Evolutionary conservation across 37 sponge, comb jelly and placozoan species (phyloP), one percentile per base, ranked within the genome.

Genomic region (Spongilla lacustris): DNA sequence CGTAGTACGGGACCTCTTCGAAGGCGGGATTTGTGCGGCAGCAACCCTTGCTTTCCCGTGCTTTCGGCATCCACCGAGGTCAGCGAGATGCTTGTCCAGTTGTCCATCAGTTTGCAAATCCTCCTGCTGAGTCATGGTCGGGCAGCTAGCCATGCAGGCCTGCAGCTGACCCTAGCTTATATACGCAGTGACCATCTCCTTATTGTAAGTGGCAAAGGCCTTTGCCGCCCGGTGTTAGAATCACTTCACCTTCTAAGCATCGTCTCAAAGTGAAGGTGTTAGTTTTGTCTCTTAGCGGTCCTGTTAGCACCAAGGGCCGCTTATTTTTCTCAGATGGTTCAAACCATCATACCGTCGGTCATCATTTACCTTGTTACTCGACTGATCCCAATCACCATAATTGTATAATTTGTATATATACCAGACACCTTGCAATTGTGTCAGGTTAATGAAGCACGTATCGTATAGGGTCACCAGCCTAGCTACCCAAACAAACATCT

Each of bases 1-100:
- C 0, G 81, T 50, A 2, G 86, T 90, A 13, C 91, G 85, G 4
- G 36, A 33, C 12, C 84, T 49, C 67, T 89, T 89, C 31, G 75
- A 75, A 58, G 58, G 58, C 58, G 19, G 14, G 14, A 17, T 58
- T 17, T 58, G 58, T 17, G 14, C 58, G 1, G 58, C 58, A 58
- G 58, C 58, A 17, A 58, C 4, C 46, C 46, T 46, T 46, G 46
- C 46, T 46, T 46, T 46, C 46, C 58, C 58, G 19, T 17, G 58
- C 58, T 58, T 58, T 58, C 58, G 19, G 14, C 58, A 13, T 17
- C 58, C 19, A 4, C 46, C 8, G 8, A 46, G 46, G 21, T 17
- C 19, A 17, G 21, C 14, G 1, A 17, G 0, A 13, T 58, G 58
- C 58, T 19, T 58, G 14, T 8, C 58, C 1, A 58, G 58, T 17